Percentiles rank a stretch among this genome's conserved stretches.
Evolutionary conservation across 2,888 invertebrate species (phyloP).

Genomic region (Lobophora halterata): DNA sequence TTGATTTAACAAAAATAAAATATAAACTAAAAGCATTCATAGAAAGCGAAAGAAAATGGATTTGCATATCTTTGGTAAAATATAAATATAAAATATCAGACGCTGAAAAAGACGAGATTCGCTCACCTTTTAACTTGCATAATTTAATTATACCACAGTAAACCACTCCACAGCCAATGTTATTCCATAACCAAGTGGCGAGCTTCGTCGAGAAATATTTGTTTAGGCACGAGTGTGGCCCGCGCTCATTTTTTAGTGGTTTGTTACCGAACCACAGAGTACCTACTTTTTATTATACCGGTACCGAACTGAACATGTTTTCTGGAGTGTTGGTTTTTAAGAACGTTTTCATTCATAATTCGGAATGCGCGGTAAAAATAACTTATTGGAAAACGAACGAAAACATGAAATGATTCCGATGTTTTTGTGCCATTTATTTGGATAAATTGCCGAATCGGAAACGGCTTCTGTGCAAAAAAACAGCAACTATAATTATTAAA

Average conservation of each 20-base stretch:
- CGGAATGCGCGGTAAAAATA: neutral
- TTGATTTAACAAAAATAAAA: no score
- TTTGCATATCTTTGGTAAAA: no score
- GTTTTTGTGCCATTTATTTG: no score
- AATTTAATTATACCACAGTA: slow-evolving; percentile 10
- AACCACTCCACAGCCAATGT: slow-evolving; percentile 6
- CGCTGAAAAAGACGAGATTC: slow-evolving; percentile 1
- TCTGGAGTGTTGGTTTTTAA: slow-evolving; percentile 26
- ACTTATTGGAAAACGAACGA: neutral
- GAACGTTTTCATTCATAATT: slow-evolving; percentile 6
- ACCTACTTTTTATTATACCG: slow-evolving; percentile 9
- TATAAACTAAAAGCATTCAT: no score
- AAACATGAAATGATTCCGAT: no score
- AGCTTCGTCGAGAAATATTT: slow-evolving; percentile 29
- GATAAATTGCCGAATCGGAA: no score
- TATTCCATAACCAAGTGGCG: slow-evolving; percentile 9
- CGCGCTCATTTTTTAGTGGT: slow-evolving; percentile 29
- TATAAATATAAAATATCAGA: slow-evolving; percentile 2
- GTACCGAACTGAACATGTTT: slow-evolving; percentile 26
- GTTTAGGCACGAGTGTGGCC: slow-evolving; percentile 28
- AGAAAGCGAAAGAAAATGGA: no score
- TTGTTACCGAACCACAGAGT: no score
- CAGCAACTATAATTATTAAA: no score
- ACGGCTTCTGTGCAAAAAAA: no score
- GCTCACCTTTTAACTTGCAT: slow-evolving; percentile 5